phyloP scores from a whole-genome alignment of 92 coral and sea anemone genomes.

The Phymanthus crucifer region DNA sequence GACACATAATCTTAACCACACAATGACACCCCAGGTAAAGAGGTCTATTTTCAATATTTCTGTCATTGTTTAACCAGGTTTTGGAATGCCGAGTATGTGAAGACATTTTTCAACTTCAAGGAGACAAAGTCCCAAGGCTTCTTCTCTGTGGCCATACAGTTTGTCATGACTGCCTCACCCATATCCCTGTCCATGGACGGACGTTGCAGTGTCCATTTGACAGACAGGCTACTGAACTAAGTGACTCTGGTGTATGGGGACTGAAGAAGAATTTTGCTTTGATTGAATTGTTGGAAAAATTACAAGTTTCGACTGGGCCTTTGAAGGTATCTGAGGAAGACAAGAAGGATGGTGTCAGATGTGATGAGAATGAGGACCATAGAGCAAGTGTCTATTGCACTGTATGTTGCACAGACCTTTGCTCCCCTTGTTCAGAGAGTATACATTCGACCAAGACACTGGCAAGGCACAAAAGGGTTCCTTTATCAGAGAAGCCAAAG shows the following conservation, averaged over 20 bases:
- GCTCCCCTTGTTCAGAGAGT: slow-evolving; percentile 77
- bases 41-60: background rate
- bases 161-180: slow-evolving; percentile 95
- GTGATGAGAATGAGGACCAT: slow-evolving; percentile 99
- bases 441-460: slow-evolving; percentile 98
- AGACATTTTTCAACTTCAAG: slow-evolving; percentile 92
- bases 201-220: slow-evolving; percentile 93
- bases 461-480: slow-evolving; percentile 83
- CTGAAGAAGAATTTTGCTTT: slow-evolving; percentile 96
- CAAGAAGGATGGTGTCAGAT: slow-evolving; percentile 63
- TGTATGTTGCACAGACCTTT: slow-evolving; percentile 83
- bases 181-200: slow-evolving; percentile 79
- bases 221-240: slow-evolving; percentile 90
- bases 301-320: slow-evolving; percentile 76
- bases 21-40: no score
- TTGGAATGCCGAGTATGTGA: slow-evolving; percentile 99
- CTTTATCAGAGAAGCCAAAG: slow-evolving; percentile 90
- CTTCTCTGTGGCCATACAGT: slow-evolving; percentile 96
- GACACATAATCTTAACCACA: no score
- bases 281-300: slow-evolving; percentile 85
- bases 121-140: slow-evolving; percentile 96
- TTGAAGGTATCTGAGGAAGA: slow-evolving; percentile 62
- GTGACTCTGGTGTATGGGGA: slow-evolving; percentile 99
- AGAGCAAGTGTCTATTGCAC: slow-evolving; percentile 85
- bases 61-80: background rate